Conservation (phyloP, 64 coral and sea anemone species). For the Platygyra sinensis region DNA sequence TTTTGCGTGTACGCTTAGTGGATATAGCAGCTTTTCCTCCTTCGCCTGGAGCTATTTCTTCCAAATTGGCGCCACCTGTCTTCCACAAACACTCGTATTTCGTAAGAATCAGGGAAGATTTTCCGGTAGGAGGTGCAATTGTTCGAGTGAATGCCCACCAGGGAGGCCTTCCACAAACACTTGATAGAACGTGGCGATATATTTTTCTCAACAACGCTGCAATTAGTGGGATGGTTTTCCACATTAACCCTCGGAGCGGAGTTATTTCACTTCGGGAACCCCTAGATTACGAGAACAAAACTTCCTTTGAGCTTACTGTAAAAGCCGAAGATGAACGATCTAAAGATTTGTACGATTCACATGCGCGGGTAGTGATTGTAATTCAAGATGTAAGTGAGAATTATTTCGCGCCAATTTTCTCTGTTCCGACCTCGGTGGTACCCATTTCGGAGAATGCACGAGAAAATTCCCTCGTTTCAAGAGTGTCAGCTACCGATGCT, state of each 20-base stretch:
- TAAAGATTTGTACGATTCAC: neutral
- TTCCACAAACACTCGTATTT: constrained; percentile 75
- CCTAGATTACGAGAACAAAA: constrained; percentile 65
- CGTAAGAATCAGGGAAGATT: constrained; percentile 89
- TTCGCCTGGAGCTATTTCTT: constrained; percentile 21
- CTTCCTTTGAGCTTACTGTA: constrained; percentile 46
- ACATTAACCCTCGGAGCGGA: constrained; percentile 85
- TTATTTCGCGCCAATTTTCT: constrained; percentile 71
- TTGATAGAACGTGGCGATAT: constrained; percentile 33
- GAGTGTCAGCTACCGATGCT: constrained; percentile 67
- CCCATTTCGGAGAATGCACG: constrained; percentile 47
- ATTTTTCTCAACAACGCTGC: constrained; percentile 29
- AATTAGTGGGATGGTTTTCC: constrained; percentile 51
- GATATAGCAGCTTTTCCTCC: constrained; percentile 62
- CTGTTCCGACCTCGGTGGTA: constrained; percentile 12
- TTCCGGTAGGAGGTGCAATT: constrained; percentile 76
- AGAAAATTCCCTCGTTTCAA: constrained; percentile 24
- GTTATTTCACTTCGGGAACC: constrained; percentile 79
- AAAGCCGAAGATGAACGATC: constrained; percentile 7
- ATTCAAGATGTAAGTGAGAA: constrained; percentile 81
- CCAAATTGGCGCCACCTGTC: neutral
- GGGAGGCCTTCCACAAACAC: constrained; percentile 14
- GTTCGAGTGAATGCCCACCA: constrained; percentile 50
- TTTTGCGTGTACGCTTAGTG: constrained; percentile 71
- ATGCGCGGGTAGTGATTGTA: constrained; percentile 59